Base-by-base conservation (phyloP, 2,797 vertebrate species). In the Chaetophractus vellerosus region DNA sequence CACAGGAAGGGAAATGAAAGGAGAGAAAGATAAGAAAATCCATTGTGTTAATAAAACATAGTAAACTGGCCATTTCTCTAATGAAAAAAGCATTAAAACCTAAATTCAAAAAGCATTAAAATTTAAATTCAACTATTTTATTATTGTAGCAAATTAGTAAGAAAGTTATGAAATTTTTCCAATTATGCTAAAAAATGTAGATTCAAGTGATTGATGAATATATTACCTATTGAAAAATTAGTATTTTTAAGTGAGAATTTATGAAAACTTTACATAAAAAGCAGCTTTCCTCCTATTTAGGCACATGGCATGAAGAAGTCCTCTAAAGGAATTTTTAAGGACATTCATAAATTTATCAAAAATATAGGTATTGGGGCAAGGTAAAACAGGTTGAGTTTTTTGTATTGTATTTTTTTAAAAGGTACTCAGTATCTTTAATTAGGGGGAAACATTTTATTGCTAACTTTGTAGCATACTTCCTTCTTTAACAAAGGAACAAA, bases 141-240 rank as follows among this genome's bases (percentile, higher is more conserved):
- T 14, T 87, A 84, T 50, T 59, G 19, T 15, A 93, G 59, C 85
- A 90, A 85, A 96, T 78, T 48, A 36, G 2, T 71, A 94, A 82
- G 24, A 36, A 88, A 90, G 64, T 85, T 79, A 96, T 24, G 0
- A 95, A 96, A 93, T 31, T 41, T 75, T 66, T 90, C 78, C 82
- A 57, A 72, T 6, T 71, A 48, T 61, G 36, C 41, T 83, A 90
- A 93, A 95, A 86, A 28, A 95, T 81, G 36, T 3, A 80, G 50
- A 90, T 61, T 38, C 41, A 66, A 92, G 57, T 48, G 64, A 91
- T 21, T 90, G 26, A 41, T 59, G 26, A 84, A 6, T 81, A 19
- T 16, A 93, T 52, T 23, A 76, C 69, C 74, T 79, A 85, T 3
- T 72, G 2, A 81, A 95, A 68, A 91, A 80, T 38, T 72, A 68